These are phyloP conservation scores for Bucco capensis DNA, from an alignment of 2,113 vertebrate species.

Conservation along the genomic window DNA sequence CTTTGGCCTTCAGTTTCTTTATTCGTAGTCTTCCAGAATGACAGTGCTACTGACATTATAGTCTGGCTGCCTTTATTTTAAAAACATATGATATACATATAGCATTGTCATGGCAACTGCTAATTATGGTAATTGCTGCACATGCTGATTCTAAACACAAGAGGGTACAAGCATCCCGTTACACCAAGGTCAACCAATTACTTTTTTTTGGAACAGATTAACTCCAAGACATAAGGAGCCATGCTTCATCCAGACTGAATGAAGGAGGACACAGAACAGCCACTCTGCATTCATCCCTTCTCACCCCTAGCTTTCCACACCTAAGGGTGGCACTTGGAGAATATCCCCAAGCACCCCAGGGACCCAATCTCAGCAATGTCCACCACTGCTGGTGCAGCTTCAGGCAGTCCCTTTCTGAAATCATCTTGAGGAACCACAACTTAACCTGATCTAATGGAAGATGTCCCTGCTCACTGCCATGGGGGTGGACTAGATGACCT, in stretches of 20 bases:
- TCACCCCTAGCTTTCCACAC: background rate
- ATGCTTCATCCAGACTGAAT: background rate
- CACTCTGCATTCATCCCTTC: background rate
- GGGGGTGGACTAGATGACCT: too few species aligned
- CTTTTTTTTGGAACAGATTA: background rate
- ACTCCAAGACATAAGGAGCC: background rate
- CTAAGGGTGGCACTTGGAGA: background rate
- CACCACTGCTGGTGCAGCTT: background rate
- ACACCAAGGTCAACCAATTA: slow-evolving; percentile 3
- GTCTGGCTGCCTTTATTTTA: slow-evolving; percentile 34
- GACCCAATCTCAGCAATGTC: background rate
- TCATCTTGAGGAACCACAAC: background rate
- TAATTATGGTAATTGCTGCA: slow-evolving; percentile 64
- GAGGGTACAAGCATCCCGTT: slow-evolving; percentile 54
- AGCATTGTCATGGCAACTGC: slow-evolving; percentile 70
- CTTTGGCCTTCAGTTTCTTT: background rate
- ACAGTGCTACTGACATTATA: slow-evolving; percentile 43
- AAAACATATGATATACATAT: slow-evolving; percentile 48
- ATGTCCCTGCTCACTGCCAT: too few species aligned
- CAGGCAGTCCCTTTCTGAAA: background rate
- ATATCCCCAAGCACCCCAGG: background rate
- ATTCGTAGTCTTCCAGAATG: background rate
- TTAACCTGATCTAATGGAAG: too few species aligned
- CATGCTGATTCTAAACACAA: slow-evolving; percentile 61
- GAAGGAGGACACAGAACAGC: background rate